Conservation (phyloP, 2,888 invertebrate genomes). For the Eupithecia centaureata region DNA sequence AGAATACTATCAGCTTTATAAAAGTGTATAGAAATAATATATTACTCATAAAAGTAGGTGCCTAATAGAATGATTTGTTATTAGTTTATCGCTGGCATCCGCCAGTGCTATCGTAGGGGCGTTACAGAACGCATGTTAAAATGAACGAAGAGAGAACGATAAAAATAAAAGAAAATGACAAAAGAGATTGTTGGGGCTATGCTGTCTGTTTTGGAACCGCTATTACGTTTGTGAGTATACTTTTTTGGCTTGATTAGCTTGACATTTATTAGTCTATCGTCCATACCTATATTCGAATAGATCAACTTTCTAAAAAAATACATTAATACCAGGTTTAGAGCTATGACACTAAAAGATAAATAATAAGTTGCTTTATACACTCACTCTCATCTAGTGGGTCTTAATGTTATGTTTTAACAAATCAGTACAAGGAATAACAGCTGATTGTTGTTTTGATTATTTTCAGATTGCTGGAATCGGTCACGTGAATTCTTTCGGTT, state of each 20-base stretch:
- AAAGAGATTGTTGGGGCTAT: constrained; percentile 84
- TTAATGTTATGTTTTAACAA: background rate
- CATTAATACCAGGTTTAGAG: background rate
- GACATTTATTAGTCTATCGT: background rate
- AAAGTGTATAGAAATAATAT: background rate
- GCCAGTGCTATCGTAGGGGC: constrained; percentile 32
- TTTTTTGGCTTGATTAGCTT: background rate
- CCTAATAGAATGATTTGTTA: constrained; percentile 26
- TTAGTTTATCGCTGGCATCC: constrained; percentile 44
- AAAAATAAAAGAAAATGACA: constrained; percentile 39
- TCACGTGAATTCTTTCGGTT: constrained; percentile 85
- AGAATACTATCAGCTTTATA: constrained; percentile 28
- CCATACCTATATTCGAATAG: background rate
- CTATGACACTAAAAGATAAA: background rate
- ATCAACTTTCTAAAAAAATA: background rate
- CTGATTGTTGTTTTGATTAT: constrained; percentile 8
- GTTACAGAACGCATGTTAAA: constrained; percentile 34
- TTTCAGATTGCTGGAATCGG: constrained; percentile 85
- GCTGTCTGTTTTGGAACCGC: constrained; percentile 85
- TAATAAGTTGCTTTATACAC: background rate
- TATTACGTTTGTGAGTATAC: constrained; percentile 85
- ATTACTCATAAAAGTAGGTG: background rate
- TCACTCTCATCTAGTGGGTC: background rate
- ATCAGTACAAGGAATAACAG: background rate
- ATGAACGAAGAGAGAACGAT: constrained; percentile 47